Evolutionary conservation across 2,888 invertebrate genomes (phyloP).

Genomic region (Tipula unca): DNA sequence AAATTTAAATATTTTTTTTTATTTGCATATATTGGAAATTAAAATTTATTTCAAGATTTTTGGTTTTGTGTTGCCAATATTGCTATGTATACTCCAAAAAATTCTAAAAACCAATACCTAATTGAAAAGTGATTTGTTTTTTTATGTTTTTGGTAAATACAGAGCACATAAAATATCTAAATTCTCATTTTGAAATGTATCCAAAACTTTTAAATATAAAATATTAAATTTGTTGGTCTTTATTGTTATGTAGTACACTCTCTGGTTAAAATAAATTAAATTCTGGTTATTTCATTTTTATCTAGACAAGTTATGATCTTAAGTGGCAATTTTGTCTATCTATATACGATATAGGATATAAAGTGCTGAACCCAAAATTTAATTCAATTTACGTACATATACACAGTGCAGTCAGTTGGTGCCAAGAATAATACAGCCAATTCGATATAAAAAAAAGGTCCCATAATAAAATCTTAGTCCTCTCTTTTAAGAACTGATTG

Average conservation of each 20-base stretch:
- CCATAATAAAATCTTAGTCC: too few relatives aligned
- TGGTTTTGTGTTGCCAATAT: not conserved
- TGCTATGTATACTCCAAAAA: not conserved
- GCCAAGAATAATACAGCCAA: not conserved
- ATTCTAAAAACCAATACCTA: not conserved
- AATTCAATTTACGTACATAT: not conserved
- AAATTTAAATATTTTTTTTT: not conserved
- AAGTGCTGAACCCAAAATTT: not conserved
- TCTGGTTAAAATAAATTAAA: not conserved
- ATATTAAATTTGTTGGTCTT: not conserved
- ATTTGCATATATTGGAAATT: not conserved
- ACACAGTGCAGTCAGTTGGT: not conserved
- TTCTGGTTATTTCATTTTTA: not conserved
- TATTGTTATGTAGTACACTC: not conserved
- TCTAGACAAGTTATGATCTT: not conserved
- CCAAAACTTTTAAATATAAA: not conserved
- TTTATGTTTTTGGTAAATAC: not conserved
- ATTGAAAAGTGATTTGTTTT: not conserved
- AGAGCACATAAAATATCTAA: not conserved
- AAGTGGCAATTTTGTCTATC: not conserved
- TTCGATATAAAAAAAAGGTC: too few relatives aligned
- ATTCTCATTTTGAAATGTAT: not conserved
- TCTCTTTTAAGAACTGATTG: too few relatives aligned
- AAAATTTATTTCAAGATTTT: not conserved
- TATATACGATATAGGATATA: not conserved